Evolutionary conservation across 2,797 vertebrate genomes (phyloP).

Genomic region (Salmo trutta): DNA sequence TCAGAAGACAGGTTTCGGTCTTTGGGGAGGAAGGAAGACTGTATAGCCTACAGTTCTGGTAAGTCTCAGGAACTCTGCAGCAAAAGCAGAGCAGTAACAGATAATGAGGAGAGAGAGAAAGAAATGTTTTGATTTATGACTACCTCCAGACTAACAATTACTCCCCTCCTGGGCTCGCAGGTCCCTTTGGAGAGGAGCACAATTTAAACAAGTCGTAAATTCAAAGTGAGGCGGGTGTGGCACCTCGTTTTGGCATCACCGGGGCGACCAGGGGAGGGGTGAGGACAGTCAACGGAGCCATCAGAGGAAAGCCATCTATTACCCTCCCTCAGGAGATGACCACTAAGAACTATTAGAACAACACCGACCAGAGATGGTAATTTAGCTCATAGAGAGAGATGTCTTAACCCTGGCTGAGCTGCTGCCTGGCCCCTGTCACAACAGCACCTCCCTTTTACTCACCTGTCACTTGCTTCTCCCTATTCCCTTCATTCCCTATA

Average conservation of each 20-base stretch:
- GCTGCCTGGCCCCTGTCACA: background rate
- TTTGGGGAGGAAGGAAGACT: constrained; percentile 41
- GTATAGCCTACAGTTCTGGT: constrained; percentile 22
- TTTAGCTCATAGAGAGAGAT: constrained; percentile 21
- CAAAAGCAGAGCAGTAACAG: constrained; percentile 59
- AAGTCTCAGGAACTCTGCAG: constrained; percentile 41
- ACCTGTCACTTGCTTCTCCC: background rate
- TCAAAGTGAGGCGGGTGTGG: constrained; percentile 40
- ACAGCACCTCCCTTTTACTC: constrained; percentile 14
- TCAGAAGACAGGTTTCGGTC: constrained; percentile 48
- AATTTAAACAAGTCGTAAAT: constrained; percentile 72
- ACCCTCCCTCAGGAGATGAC: constrained; percentile 25
- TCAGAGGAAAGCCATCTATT: constrained; percentile 23
- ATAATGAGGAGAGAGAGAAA: constrained; percentile 61
- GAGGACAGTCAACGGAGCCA: constrained; percentile 35
- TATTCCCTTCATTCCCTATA: constrained; percentile 8
- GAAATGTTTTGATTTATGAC: constrained; percentile 73
- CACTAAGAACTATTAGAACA: constrained; percentile 6
- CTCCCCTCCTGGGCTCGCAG: constrained; percentile 60
- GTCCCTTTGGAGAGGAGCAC: constrained; percentile 58
- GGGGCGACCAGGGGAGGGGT: background rate
- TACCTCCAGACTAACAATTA: constrained; percentile 73
- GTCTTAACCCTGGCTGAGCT: constrained; percentile 6
- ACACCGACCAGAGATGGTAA: constrained; percentile 4
- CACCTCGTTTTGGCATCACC: background rate